A percentile compares a stretch with the other conserved stretches of the same genome.
These are phyloP conservation scores for Apistogramma diplotaenia DNA, from an alignment of 2,113 vertebrate genomes.

Conservation along the genomic window DNA sequence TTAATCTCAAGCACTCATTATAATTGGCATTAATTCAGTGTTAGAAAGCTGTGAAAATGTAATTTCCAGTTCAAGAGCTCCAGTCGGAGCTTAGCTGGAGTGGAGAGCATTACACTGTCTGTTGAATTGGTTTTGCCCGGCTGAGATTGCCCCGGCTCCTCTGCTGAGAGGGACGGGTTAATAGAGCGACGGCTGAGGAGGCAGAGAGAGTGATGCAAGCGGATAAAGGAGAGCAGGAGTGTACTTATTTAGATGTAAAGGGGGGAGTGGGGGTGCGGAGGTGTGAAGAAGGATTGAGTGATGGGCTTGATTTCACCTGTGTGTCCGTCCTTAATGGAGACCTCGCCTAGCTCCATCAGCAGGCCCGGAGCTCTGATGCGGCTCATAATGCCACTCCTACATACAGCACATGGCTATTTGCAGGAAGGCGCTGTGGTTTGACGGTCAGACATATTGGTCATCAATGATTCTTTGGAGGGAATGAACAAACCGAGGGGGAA, in stretches of 20 bases:
- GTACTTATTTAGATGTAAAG: constrained; percentile 34
- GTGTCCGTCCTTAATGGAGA: constrained; percentile 39
- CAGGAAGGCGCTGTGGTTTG: constrained; percentile 18
- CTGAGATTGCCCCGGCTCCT: constrained; percentile 38
- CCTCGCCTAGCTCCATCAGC: constrained; percentile 24
- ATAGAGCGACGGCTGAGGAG: constrained; percentile 25
- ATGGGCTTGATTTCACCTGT: constrained; percentile 62
- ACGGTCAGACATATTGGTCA: constrained; percentile 48
- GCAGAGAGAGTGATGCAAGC: constrained; percentile 12
- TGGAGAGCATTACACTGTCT: constrained; percentile 49
- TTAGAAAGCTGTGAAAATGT: constrained; percentile 67
- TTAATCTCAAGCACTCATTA: constrained; percentile 30
- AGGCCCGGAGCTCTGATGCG: not conserved
- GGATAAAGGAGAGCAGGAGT: constrained; percentile 15
- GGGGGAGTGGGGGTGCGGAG: not conserved
- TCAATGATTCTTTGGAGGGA: constrained; percentile 42
- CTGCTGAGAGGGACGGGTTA: constrained; percentile 42
- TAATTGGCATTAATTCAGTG: constrained; percentile 60
- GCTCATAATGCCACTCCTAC: constrained; percentile 20
- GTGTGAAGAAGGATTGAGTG: not conserved
- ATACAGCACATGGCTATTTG: constrained; percentile 29
- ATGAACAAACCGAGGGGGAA: constrained; percentile 14
- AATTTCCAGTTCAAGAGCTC: constrained; percentile 62
- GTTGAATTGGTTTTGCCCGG: constrained; percentile 49
- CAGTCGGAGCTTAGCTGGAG: constrained; percentile 49